Evolutionary conservation across 2,113 vertebrate genomes (phyloP), one percentile per base, ranked within the genome.

Genomic region (Cromileptes altivelis): DNA sequence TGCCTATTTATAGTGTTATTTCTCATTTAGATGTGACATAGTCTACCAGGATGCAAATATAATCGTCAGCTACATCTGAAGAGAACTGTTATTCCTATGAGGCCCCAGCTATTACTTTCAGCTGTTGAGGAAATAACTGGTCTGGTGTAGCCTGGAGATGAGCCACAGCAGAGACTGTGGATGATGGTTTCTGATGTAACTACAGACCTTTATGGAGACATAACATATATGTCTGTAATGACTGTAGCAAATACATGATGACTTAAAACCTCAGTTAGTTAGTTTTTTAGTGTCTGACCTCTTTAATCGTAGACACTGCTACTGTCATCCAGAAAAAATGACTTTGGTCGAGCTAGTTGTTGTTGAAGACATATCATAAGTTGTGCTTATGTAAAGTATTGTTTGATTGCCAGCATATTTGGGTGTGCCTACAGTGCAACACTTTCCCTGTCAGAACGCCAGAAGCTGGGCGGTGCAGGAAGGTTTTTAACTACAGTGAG

Each of bases 91-190:
- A 12, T 57, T 67, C 23, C 27, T 27, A 5, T 68, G 19, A 75
- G 53, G 60, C 19, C 17, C 6, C 14, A 70, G 70, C 47, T n/a
- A 42, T 67, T 42, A 30, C 70, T 37, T 8, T 68, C 76, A 84
- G 63, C 70, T 82, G 45, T 12, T 19, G 75, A 75, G 64, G 58
- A 86, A 65, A 50, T 64, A 13, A 58, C 23, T 47, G 64, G n/a
- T 19, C 45, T 0, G 0, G 37, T 27, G 21, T 56, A 0, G 37
- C 58, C 17, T 69, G 80, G 52, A 78, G n/a, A 25, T 33, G 30
- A 60, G 58, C 47, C 27, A 23, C 37, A 78, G n/a, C 58, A 52
- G 47, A 4, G 27, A 40, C 17, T 30, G 42, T 15, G 14, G 49
- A 55, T 47, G 49, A 55, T 47, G 23, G 12, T n/a, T 45, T 12